Evolutionary conservation across 2,888 invertebrate species (phyloP).

Genomic region (Eupithecia subfuscata): DNA sequence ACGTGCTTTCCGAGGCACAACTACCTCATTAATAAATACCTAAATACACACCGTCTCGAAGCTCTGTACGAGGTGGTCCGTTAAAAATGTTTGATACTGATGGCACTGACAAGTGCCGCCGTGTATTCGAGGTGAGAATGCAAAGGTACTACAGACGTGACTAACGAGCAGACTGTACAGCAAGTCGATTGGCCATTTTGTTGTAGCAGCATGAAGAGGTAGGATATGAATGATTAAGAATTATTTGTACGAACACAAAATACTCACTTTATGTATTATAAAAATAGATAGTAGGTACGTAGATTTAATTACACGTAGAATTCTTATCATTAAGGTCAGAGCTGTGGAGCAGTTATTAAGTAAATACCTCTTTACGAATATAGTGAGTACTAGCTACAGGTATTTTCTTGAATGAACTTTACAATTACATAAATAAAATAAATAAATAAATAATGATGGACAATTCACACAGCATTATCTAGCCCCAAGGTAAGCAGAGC

Average conservation of each 20-base stretch:
- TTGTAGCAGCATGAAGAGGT: not conserved
- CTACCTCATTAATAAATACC: not conserved
- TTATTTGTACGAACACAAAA: not conserved
- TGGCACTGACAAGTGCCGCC: not conserved
- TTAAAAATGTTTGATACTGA: not conserved
- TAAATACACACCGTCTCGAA: not conserved
- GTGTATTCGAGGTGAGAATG: not conserved
- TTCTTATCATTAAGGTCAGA: no score
- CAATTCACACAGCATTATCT: no score
- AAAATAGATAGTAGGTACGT: not conserved
- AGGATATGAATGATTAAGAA: not conserved
- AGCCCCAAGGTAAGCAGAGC: no score
- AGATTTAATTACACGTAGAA: not conserved
- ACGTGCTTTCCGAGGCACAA: no score
- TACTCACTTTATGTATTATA: not conserved
- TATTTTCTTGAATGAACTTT: no score
- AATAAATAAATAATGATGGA: no score
- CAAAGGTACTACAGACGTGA: not conserved
- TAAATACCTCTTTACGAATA: no score
- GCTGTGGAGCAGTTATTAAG: no score
- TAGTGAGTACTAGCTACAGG: no score
- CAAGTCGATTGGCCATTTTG: not conserved
- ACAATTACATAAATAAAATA: no score
- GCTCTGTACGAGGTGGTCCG: not conserved
- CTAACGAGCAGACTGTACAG: slow-evolving; percentile 5